phyloP scores from a whole-genome alignment of 2,888 invertebrate species.

The Pseudolycoriella hygida region DNA sequence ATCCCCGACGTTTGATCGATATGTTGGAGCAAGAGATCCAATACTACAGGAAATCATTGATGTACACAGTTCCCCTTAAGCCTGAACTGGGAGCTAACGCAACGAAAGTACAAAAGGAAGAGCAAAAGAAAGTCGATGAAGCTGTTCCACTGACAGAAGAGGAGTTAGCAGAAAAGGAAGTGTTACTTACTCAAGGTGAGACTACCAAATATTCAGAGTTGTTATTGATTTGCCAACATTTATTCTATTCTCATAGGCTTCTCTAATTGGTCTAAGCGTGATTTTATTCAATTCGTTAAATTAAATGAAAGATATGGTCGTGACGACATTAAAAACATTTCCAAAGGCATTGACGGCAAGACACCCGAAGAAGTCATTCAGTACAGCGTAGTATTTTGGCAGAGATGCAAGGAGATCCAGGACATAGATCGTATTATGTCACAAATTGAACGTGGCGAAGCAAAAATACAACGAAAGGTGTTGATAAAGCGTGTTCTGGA shows the following conservation, averaged over 20 bases:
- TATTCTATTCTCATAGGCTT: slow-evolving; percentile 43
- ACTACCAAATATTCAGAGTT: too few species aligned
- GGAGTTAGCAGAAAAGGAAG: slow-evolving; percentile 72
- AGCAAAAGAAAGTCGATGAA: slow-evolving; percentile 84
- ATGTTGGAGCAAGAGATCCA: slow-evolving; percentile 89
- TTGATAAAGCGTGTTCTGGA: slow-evolving; percentile 36
- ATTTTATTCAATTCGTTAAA: slow-evolving; percentile 92
- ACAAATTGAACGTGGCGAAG: slow-evolving; percentile 86
- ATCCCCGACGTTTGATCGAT: slow-evolving; percentile 82
- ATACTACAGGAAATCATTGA: slow-evolving; percentile 73
- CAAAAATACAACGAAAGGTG: slow-evolving; percentile 76
- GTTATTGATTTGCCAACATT: too few species aligned
- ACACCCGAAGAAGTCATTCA: slow-evolving; percentile 83
- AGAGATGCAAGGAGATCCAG: slow-evolving; percentile 75
- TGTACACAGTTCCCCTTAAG: slow-evolving; percentile 43
- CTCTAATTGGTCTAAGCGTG: slow-evolving; percentile 86
- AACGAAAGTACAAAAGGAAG: slow-evolving; percentile 55
- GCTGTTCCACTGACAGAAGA: slow-evolving; percentile 72
- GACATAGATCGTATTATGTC: slow-evolving; percentile 89
- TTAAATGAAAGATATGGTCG: slow-evolving; percentile 89
- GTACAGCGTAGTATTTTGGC: slow-evolving; percentile 91
- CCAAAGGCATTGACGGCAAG: slow-evolving; percentile 82
- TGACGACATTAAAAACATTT: slow-evolving; percentile 86
- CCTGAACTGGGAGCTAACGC: slow-evolving; percentile 53
- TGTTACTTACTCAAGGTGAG: slow-evolving; percentile 61